Percentiles rank a stretch among this genome's conserved stretches.
phyloP scores from a whole-genome alignment of 1,140 invertebrate genomes.

The Drosophila quadrilineata region DNA sequence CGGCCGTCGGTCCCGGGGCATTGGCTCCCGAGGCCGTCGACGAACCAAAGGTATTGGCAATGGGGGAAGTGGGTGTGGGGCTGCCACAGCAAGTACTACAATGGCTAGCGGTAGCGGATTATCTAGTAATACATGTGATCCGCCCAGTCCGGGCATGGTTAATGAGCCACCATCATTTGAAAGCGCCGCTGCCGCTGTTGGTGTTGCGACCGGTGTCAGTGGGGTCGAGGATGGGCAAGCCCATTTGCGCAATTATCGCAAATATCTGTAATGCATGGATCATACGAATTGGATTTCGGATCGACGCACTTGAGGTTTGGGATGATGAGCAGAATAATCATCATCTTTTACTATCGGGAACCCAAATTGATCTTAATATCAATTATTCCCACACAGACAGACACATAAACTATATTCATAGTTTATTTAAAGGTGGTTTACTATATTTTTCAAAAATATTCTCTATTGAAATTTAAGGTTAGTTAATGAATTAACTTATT shows the following conservation, averaged over 20 bases:
- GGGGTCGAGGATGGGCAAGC: slow-evolving; percentile 63
- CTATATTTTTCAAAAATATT: slow-evolving; percentile 29
- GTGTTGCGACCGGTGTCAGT: slow-evolving; percentile 45
- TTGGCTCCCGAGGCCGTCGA: slow-evolving; percentile 67
- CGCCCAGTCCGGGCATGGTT: slow-evolving; percentile 62
- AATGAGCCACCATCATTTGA: slow-evolving; percentile 79
- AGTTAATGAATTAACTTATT: slow-evolving; percentile 57
- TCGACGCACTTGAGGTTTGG: slow-evolving; percentile 14
- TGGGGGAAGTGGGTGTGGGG: neutral
- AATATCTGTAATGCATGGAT: slow-evolving; percentile 77
- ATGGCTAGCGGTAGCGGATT: slow-evolving; percentile 1
- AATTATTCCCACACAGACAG: no score
- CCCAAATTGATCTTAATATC: no score
- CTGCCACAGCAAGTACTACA: neutral
- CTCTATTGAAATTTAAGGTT: slow-evolving; percentile 63
- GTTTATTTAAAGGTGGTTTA: slow-evolving; percentile 34
- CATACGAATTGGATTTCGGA: slow-evolving; percentile 5
- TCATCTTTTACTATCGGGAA: no score
- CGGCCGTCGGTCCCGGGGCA: slow-evolving; percentile 52
- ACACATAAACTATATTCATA: no score
- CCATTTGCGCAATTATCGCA: slow-evolving; percentile 79
- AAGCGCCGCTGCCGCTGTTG: slow-evolving; percentile 74
- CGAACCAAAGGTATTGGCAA: slow-evolving; percentile 48
- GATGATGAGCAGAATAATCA: no score
- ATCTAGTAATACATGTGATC: slow-evolving; percentile 54